These are phyloP conservation scores for Enteromius argenteus DNA, from an alignment of 2,797 vertebrate species.

Conservation along the genomic window DNA sequence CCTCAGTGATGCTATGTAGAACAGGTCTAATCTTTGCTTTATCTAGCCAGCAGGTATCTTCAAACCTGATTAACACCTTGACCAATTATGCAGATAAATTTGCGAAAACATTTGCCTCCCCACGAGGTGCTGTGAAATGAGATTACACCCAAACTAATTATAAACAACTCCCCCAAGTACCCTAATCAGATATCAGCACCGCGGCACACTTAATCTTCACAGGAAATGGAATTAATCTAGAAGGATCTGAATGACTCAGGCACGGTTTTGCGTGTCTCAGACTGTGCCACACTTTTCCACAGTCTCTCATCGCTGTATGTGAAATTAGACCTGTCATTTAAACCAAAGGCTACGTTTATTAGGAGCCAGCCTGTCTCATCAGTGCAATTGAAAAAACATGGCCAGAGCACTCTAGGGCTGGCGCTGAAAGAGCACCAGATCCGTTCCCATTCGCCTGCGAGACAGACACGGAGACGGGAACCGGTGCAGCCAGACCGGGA, in stretches of 20 bases:
- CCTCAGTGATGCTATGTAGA: slow-evolving; percentile 9
- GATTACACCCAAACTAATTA: slow-evolving; percentile 58
- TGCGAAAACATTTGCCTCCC: slow-evolving; percentile 33
- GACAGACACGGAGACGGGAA: slow-evolving; percentile 39
- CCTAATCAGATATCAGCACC: slow-evolving; percentile 54
- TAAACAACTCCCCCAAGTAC: slow-evolving; percentile 46
- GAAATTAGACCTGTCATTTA: slow-evolving; percentile 54
- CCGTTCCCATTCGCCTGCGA: slow-evolving; percentile 30
- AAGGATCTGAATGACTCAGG: slow-evolving; percentile 58
- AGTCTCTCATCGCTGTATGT: slow-evolving; percentile 37
- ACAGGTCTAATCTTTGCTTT: slow-evolving; percentile 7
- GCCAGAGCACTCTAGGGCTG: slow-evolving; percentile 13
- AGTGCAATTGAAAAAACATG: slow-evolving; percentile 39
- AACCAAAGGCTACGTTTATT: slow-evolving; percentile 56
- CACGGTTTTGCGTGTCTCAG: slow-evolving; percentile 28
- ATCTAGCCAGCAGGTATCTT: slow-evolving; percentile 37
- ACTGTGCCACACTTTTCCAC: slow-evolving; percentile 26
- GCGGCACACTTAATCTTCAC: slow-evolving; percentile 52
- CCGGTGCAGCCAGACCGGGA: slow-evolving; percentile 27
- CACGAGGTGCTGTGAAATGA: slow-evolving; percentile 35
- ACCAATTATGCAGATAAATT: slow-evolving; percentile 51
- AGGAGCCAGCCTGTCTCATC: slow-evolving; percentile 51
- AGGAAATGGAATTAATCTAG: slow-evolving; percentile 55
- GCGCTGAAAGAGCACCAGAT: slow-evolving; percentile 25
- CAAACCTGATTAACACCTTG: slow-evolving; percentile 45